Percentiles rank a stretch among this genome's conserved stretches.
Conservation (phyloP, 2,888 invertebrate species). For the Campopleginae sp. region DNA sequence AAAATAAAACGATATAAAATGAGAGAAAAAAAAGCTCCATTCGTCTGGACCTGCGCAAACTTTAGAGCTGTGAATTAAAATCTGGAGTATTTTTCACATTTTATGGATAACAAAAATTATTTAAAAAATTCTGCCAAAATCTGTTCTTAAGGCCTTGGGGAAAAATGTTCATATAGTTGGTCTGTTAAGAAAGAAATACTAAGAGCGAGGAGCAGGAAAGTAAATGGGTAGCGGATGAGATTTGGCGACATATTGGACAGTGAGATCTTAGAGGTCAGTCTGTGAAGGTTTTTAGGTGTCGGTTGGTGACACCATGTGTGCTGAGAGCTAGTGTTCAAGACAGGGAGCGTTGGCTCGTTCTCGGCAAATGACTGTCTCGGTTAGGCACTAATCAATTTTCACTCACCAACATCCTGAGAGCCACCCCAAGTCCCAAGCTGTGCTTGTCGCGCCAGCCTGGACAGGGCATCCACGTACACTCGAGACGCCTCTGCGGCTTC, state of each 20-base stretch:
- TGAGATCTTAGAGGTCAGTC: background rate
- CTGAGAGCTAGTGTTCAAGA: slow-evolving; percentile 28
- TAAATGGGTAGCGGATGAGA: background rate
- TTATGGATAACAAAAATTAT: background rate
- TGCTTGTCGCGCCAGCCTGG: slow-evolving; percentile 94
- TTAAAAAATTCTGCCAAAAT: too few species aligned
- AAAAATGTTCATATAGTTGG: background rate
- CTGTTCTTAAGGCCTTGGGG: too few species aligned
- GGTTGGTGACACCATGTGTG: slow-evolving; percentile 19
- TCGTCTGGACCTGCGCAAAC: too few species aligned
- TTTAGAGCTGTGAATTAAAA: too few species aligned
- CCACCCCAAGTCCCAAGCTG: slow-evolving; percentile 96
- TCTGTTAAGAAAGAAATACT: background rate
- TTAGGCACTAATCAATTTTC: slow-evolving; percentile 73
- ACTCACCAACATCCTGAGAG: slow-evolving; percentile 95
- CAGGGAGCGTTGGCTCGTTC: slow-evolving; percentile 41
- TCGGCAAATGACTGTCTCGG: slow-evolving; percentile 58
- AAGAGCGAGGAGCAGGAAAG: background rate
- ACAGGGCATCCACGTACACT: slow-evolving; percentile 94
- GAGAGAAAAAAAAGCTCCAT: too few species aligned
- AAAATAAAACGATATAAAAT: too few species aligned
- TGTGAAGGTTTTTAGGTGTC: slow-evolving; percentile 11
- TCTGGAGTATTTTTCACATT: too few species aligned
- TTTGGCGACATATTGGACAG: background rate
- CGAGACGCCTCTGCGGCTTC: slow-evolving; percentile 95